Evolutionary conservation across 2,797 vertebrate species (phyloP).

Genomic region (Halcyon chelicuti): DNA sequence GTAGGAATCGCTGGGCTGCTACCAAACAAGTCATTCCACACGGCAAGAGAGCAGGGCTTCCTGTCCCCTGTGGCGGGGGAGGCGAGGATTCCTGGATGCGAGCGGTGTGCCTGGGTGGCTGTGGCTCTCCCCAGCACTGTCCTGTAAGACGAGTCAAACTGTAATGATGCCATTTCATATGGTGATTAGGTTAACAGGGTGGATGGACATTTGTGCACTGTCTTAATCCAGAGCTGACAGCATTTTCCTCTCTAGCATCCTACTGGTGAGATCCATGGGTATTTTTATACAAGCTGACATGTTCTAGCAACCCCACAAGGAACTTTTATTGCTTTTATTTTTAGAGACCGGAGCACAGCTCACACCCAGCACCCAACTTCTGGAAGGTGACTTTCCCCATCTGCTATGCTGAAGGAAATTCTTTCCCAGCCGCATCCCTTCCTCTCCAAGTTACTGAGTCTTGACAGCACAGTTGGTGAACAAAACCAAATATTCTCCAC

Average conservation of each 20-base stretch:
- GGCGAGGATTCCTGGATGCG: neutral
- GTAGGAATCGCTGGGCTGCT: neutral
- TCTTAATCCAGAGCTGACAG: slow-evolving; percentile 55
- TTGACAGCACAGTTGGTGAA: neutral
- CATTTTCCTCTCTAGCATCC: slow-evolving; percentile 12
- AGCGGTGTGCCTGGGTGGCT: rapidly evolving
- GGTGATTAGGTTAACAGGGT: slow-evolving; percentile 60
- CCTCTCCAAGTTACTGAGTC: neutral
- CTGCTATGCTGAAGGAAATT: slow-evolving; percentile 4
- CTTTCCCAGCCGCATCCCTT: neutral
- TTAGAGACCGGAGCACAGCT: slow-evolving; percentile 29
- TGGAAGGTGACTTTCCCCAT: slow-evolving; percentile 49
- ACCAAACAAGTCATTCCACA: neutral
- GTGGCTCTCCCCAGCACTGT: neutral
- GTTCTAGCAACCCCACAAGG: slow-evolving; percentile 44
- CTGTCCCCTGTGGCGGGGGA: neutral
- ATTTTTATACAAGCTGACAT: slow-evolving; percentile 58
- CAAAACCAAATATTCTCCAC: neutral
- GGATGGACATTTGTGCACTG: slow-evolving; percentile 48
- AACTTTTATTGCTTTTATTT: slow-evolving; percentile 63
- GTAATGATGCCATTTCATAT: slow-evolving; percentile 3
- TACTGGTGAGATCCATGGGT: slow-evolving; percentile 46
- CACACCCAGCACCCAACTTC: neutral
- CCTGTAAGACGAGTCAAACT: neutral
- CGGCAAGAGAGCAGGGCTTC: neutral